phyloP scores from a whole-genome alignment of 2,888 invertebrate genomes.

The Sesamia inferens region DNA sequence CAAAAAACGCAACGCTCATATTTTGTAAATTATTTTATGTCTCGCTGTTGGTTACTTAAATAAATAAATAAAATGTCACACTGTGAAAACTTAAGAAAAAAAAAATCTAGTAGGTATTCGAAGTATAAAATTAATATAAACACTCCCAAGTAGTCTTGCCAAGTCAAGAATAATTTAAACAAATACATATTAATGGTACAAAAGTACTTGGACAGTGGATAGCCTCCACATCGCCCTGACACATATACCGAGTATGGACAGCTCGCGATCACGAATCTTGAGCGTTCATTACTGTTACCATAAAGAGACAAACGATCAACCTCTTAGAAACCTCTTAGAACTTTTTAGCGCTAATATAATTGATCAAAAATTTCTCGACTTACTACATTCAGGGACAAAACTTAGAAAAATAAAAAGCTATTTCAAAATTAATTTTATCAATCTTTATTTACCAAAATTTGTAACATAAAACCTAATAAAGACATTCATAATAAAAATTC shows the following conservation, averaged over 20 bases:
- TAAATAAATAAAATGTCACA: background rate
- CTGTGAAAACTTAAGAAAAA: too few species aligned
- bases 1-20: too few species aligned
- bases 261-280: constrained; percentile 64
- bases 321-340: constrained; percentile 20
- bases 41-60: too few species aligned
- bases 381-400: constrained; percentile 9
- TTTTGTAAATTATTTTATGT: too few species aligned
- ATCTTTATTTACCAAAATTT: constrained; percentile 20
- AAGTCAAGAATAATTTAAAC: constrained; percentile 34
- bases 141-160: constrained; percentile 17
- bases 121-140: background rate
- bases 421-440: constrained; percentile 25
- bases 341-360: constrained; percentile 15
- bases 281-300: constrained; percentile 59
- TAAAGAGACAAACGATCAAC: constrained; percentile 59
- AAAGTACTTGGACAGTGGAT: constrained; percentile 58
- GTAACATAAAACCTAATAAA: constrained; percentile 32
- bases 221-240: constrained; percentile 80
- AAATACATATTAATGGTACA: constrained; percentile 57
- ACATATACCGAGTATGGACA: constrained; percentile 77
- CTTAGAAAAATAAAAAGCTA: constrained; percentile 20
- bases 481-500: constrained; percentile 33
- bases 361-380: constrained; percentile 17
- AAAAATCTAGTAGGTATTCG: background rate